phyloP scores from a whole-genome alignment of 1,140 invertebrate genomes.

The Drosophila equinoxialis region DNA sequence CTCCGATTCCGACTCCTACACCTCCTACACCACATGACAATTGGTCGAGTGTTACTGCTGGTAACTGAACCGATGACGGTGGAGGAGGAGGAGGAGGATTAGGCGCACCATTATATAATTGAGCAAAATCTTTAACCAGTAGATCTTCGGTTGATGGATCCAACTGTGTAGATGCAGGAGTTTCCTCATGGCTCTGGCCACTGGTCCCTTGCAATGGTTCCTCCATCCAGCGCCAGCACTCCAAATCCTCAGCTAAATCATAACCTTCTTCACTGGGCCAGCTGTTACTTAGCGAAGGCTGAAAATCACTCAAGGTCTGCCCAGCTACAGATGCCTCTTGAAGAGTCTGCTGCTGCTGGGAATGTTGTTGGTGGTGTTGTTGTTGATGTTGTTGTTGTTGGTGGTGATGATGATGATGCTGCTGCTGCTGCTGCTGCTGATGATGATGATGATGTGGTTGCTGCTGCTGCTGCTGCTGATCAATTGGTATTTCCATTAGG shows the following conservation, averaged over 20 bases:
- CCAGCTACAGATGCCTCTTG: background rate
- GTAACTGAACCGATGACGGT: background rate
- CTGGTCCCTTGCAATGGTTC: slow-evolving; percentile 36
- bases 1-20: background rate
- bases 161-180: slow-evolving; percentile 22
- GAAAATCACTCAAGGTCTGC: slow-evolving; percentile 57
- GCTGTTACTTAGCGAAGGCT: slow-evolving; percentile 41
- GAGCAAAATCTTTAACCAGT: slow-evolving; percentile 60
- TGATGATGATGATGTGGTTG: background rate
- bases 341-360: slow-evolving; percentile 84
- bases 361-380: slow-evolving; percentile 28
- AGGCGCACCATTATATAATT: slow-evolving; percentile 37
- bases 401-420: slow-evolving; percentile 35
- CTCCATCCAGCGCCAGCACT: slow-evolving; percentile 67
- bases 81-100: background rate
- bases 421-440: slow-evolving; percentile 12
- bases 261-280: slow-evolving; percentile 67
- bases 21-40: background rate
- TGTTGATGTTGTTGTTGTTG: slow-evolving; percentile 18
- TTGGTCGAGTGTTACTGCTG: slow-evolving; percentile 15
- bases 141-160: slow-evolving; percentile 51
- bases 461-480: slow-evolving; percentile 2
- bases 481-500: slow-evolving; percentile 28
- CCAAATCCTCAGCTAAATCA: slow-evolving; percentile 67
- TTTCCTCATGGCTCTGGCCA: background rate